phyloP scores from a whole-genome alignment of 2,888 invertebrate species.

The Slavum lentiscoides region DNA sequence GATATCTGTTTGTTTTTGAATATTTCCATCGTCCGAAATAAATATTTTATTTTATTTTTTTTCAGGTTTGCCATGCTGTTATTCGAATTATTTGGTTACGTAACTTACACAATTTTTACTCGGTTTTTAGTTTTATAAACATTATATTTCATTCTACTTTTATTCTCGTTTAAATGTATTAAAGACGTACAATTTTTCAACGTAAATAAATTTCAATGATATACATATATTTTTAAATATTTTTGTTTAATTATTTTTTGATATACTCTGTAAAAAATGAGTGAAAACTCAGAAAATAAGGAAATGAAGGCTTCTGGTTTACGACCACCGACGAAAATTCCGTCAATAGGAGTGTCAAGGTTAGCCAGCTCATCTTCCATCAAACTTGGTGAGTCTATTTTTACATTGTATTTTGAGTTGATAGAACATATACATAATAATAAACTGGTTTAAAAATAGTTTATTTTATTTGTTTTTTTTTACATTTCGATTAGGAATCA shows the following conservation, averaged over 20 bases:
- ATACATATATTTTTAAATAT: background rate
- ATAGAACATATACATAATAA: no score
- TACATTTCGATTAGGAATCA: no score
- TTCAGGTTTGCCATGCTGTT: conserved; percentile 23
- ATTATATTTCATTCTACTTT: conserved; percentile 10
- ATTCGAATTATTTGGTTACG: no score
- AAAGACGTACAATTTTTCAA: background rate
- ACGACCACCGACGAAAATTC: conserved; percentile 70
- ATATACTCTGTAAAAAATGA: conserved; percentile 31
- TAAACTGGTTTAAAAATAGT: no score
- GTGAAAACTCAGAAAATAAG: conserved; percentile 42
- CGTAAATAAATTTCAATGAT: background rate
- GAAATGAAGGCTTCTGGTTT: conserved; percentile 66
- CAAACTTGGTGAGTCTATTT: conserved; percentile 41
- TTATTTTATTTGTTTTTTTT: no score
- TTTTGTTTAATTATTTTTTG: background rate
- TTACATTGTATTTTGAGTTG: background rate
- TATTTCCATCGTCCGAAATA: background rate
- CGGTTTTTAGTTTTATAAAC: background rate
- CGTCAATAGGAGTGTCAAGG: conserved; percentile 49
- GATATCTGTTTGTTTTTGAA: conserved; percentile 9
- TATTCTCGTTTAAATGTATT: background rate
- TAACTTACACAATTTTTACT: background rate
- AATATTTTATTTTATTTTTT: background rate
- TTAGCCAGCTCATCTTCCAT: conserved; percentile 48